Conservation (phyloP, 2,113 vertebrate genomes). For the Athene cunicularia region DNA sequence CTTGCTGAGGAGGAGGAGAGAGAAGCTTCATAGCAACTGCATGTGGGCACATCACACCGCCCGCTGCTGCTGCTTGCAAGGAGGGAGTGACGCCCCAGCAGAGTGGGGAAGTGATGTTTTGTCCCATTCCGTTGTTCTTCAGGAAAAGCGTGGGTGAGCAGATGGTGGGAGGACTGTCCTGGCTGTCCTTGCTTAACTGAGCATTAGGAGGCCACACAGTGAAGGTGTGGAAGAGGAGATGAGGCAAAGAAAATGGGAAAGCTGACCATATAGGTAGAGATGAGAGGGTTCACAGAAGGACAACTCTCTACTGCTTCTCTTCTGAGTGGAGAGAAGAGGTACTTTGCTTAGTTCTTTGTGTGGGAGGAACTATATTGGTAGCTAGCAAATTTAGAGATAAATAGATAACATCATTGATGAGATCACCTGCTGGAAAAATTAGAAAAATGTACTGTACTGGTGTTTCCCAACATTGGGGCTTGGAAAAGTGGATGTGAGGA, state of each 20-base stretch:
- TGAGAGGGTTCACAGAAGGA: neutral
- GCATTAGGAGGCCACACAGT: neutral
- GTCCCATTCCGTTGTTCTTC: neutral
- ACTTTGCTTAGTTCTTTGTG: neutral
- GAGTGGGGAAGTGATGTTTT: neutral
- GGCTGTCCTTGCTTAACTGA: neutral
- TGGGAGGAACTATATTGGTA: constrained; percentile 21
- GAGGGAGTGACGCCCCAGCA: rapidly evolving
- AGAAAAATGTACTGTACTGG: neutral
- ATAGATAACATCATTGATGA: neutral
- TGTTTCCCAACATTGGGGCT: neutral
- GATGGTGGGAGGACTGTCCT: neutral
- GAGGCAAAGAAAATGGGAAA: neutral
- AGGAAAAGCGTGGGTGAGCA: neutral
- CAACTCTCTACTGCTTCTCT: neutral
- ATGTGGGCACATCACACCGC: neutral
- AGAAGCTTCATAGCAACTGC: neutral
- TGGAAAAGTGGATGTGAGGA: neutral
- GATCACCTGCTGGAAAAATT: neutral
- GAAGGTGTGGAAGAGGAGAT: neutral
- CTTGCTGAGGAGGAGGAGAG: neutral
- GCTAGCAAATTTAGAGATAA: neutral
- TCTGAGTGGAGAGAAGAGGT: neutral
- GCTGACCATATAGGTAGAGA: neutral
- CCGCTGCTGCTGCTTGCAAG: neutral